Evolutionary conservation across 2,113 vertebrate species (phyloP).

Genomic region (Pelobates fuscus): DNA sequence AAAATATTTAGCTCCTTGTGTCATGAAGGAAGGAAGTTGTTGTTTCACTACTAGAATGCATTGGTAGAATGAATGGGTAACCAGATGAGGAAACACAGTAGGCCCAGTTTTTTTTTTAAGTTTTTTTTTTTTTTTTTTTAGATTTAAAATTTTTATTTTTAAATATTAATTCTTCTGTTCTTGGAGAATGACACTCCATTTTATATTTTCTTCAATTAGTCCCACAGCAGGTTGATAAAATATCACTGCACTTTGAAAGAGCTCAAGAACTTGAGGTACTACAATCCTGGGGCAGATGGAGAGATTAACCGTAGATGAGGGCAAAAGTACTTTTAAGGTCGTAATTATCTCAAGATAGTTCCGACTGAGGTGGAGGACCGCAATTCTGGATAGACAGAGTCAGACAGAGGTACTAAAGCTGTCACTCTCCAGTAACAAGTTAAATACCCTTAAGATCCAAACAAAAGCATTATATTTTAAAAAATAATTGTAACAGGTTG

Average conservation of each 20-base stretch:
- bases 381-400: too few species aligned
- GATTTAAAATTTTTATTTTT: constrained; percentile 43
- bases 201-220: neutral
- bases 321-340: neutral
- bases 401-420: too few species aligned
- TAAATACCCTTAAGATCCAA: too few species aligned
- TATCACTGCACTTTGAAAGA: neutral
- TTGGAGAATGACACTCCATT: neutral
- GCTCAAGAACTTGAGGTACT: neutral
- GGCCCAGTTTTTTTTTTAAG: too few species aligned
- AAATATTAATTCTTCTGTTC: constrained; percentile 28
- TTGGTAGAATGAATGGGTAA: too few species aligned
- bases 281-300: neutral
- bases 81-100: too few species aligned
- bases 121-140: neutral
- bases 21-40: too few species aligned
- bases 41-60: too few species aligned
- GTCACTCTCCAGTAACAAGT: too few species aligned
- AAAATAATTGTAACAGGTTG: neutral
- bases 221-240: constrained; percentile 17
- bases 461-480: neutral
- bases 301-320: neutral
- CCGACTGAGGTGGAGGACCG: neutral
- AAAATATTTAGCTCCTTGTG: too few species aligned
- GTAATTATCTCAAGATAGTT: neutral